Evolutionary conservation across 2,113 vertebrate genomes (phyloP), one percentile per base, ranked within the genome.

Genomic region (Puntigrus tetrazona): DNA sequence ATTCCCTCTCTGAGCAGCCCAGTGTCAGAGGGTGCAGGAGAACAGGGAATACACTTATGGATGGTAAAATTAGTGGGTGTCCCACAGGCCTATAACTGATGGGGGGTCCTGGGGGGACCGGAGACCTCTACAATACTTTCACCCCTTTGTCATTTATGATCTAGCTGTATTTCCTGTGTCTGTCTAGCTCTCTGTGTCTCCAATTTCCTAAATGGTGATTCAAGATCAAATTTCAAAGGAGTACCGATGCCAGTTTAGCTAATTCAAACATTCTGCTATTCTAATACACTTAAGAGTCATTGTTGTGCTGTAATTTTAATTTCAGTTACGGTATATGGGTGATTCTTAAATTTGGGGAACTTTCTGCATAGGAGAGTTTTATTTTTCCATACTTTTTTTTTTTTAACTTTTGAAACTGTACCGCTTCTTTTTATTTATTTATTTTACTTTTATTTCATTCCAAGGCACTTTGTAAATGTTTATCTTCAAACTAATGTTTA

Each of bases 71-170:
- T 69, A 18, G 74, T 8, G n/a, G 57, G 59, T 77, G 61, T 77
- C 69, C 85, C 86, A 85, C 86, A 87, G 88, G 84, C 84, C 76
- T 69, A 43, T 87, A 90, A 88, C 27, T 63, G 77, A 87, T 85
- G 84, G 78, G 87, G 80, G 70, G 27, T 83, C 83, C 59, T 25
- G 16, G 31, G 18, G 27, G 78, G 41, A 88, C 73, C 63, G 31
- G 59, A 76, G 82, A 81, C 41, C 57, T 59, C 38, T 85, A 55
- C 80, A 75, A 50, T 65, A 79, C 50, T 55, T n/a, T 61, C 72
- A 55, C 36, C 27, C 18, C 59, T 4, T 80, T 80, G 78, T 80
- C 78, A 80, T 70, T 43, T 43, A 29, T 86, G 1, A 57, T 55
- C 63, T 78, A 45, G 22, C 59, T 10, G 4, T 70, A 38, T 43